Evolutionary conservation across 2,888 invertebrate species (phyloP).

Genomic region (Julus scanicus): DNA sequence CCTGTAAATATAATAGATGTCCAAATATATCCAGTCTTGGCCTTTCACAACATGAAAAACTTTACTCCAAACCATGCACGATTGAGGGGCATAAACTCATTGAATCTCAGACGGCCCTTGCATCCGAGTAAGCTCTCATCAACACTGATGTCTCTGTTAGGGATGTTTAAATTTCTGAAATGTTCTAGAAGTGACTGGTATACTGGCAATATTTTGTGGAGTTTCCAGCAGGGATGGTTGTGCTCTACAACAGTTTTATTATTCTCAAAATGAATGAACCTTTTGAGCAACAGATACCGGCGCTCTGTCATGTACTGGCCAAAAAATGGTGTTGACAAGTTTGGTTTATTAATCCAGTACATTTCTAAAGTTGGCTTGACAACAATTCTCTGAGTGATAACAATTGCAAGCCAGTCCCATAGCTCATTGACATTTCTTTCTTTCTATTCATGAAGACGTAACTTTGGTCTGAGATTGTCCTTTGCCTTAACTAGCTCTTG

Average conservation of each 20-base stretch:
- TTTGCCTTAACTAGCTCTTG: too few relatives aligned
- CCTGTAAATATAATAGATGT: too few relatives aligned
- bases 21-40: too few relatives aligned
- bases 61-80: conserved; percentile 50
- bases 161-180: conserved; percentile 56
- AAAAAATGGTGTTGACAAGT: not conserved
- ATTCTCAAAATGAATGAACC: not conserved
- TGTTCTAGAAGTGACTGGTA: conserved; percentile 54
- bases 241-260: not conserved
- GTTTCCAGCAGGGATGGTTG: conserved; percentile 46
- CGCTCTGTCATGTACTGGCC: not conserved
- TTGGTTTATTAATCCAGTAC: conserved; percentile 8
- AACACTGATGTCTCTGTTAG: conserved; percentile 57
- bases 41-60: too few relatives aligned
- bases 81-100: conserved; percentile 59
- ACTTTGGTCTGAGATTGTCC: too few relatives aligned
- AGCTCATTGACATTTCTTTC: too few relatives aligned
- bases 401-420: too few relatives aligned
- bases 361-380: conserved; percentile 18
- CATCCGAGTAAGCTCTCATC: conserved; percentile 59
- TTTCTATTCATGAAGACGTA: too few relatives aligned
- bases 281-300: not conserved
- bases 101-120: conserved; percentile 58
- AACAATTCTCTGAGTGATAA: too few relatives aligned
- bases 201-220: conserved; percentile 58